phyloP scores from a whole-genome alignment of 2,888 invertebrate species.

The Bombyx huttoni region DNA sequence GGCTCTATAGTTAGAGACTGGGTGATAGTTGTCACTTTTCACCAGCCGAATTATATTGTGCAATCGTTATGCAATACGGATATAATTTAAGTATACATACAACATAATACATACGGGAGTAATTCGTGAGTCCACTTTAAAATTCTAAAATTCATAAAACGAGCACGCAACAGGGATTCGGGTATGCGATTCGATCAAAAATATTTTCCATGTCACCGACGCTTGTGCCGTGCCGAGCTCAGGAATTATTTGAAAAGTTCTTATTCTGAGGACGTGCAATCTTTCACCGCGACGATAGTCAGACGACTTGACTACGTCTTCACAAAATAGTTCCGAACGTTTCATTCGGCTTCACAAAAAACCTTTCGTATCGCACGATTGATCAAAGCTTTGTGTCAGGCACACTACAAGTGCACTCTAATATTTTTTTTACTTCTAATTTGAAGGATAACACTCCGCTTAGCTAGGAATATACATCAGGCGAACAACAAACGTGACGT shows the following conservation, averaged over 20 bases:
- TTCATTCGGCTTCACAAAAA: constrained; percentile 57
- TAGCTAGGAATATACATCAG: constrained; percentile 2
- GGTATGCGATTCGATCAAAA: constrained; percentile 21
- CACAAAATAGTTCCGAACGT: constrained; percentile 54
- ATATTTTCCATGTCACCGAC: constrained; percentile 24
- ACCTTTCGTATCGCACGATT: constrained; percentile 61
- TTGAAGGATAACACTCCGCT: constrained; percentile 1
- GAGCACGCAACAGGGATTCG: constrained; percentile 8
- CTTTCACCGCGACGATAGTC: constrained; percentile 41
- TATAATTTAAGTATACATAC: background rate
- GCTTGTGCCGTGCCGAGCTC: constrained; percentile 26
- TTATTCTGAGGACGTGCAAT: constrained; percentile 41
- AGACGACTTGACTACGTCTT: constrained; percentile 34
- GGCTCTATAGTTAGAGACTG: no score
- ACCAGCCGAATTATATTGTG: no score
- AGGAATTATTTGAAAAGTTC: constrained; percentile 46
- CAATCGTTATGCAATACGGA: background rate
- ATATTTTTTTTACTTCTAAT: constrained; percentile 4
- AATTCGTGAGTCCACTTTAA: constrained; percentile 1
- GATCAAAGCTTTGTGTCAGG: constrained; percentile 58
- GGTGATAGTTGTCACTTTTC: no score
- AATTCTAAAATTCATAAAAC: background rate
- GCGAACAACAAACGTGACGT: constrained; percentile 13
- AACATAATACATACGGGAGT: background rate
- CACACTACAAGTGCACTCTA: constrained; percentile 41